A percentile compares a stretch with the other conserved stretches of the same genome.
These are phyloP conservation scores for Strigamia transsilvanica DNA, from an alignment of 2,888 invertebrate genomes.

Conservation along the genomic window DNA sequence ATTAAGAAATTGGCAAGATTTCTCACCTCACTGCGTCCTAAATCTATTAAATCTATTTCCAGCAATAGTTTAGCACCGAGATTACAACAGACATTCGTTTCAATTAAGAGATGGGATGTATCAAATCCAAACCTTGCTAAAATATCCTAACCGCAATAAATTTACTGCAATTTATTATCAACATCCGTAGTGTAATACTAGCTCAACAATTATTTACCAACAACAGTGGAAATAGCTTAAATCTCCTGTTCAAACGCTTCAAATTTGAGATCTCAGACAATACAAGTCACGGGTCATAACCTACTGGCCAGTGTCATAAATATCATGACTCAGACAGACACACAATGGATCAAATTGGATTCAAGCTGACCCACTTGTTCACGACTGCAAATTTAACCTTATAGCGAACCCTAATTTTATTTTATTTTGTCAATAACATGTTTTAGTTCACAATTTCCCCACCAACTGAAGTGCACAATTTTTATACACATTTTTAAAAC, in stretches of 20 bases:
- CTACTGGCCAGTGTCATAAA: slow-evolving; percentile 20
- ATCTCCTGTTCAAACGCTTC: slow-evolving; percentile 12
- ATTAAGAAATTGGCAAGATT: slow-evolving; percentile 38
- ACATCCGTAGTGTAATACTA: neutral
- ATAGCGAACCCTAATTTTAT: too few relatives aligned
- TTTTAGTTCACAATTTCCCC: too few relatives aligned
- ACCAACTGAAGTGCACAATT: too few relatives aligned
- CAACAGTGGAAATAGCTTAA: slow-evolving; percentile 27
- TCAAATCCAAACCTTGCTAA: slow-evolving; percentile 10
- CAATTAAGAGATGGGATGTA: neutral
- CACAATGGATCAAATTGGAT: slow-evolving; percentile 12
- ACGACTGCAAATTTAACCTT: neutral
- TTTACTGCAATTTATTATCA: slow-evolving; percentile 13
- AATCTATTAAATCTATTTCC: slow-evolving; percentile 26
- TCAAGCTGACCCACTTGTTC: slow-evolving; percentile 3
- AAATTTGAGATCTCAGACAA: slow-evolving; percentile 29
- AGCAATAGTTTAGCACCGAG: slow-evolving; percentile 9
- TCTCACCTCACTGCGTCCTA: slow-evolving; percentile 27
- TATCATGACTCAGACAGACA: slow-evolving; percentile 19
- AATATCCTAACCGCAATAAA: slow-evolving; percentile 11
- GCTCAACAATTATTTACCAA: slow-evolving; percentile 14
- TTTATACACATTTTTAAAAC: too few relatives aligned
- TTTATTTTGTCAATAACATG: too few relatives aligned
- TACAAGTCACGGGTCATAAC: slow-evolving; percentile 38
- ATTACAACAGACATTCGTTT: slow-evolving; percentile 17